Evolutionary conservation across 2,888 invertebrate genomes (phyloP).

Genomic region (Watsonalla binaria): DNA sequence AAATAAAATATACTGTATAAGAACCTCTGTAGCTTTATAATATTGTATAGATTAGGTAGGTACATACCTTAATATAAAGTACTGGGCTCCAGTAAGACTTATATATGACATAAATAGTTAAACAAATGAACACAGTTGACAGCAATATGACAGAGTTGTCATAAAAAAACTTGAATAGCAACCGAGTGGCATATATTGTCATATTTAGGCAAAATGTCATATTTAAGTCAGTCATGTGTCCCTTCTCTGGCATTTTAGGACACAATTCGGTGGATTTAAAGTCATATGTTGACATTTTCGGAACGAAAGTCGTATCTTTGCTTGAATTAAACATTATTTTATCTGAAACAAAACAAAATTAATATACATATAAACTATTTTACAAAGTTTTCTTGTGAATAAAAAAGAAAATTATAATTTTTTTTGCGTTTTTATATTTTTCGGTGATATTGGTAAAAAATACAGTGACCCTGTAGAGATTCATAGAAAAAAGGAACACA

Average conservation of each 20-base stretch:
- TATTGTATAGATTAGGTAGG: too few species aligned
- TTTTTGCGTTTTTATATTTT: too few species aligned
- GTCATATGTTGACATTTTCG: too few species aligned
- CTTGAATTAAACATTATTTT: not conserved
- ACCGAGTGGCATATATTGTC: constrained; percentile 14
- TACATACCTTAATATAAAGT: constrained; percentile 49
- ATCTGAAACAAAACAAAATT: too few species aligned
- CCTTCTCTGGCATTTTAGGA: not conserved
- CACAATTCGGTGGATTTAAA: not conserved
- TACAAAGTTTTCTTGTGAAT: too few species aligned
- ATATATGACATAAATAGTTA: constrained; percentile 34
- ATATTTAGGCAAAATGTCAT: constrained; percentile 20
- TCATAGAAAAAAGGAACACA: too few species aligned
- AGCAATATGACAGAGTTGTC: constrained; percentile 26
- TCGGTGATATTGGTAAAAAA: too few species aligned
- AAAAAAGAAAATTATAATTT: too few species aligned
- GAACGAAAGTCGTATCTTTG: not conserved
- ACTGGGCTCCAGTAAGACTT: constrained; percentile 48
- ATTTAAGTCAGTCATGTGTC: not conserved
- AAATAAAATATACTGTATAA: too few species aligned
- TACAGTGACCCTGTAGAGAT: too few species aligned
- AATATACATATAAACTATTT: too few species aligned
- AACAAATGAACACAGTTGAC: constrained; percentile 25
- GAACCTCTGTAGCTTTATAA: too few species aligned
- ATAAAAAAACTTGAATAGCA: constrained; percentile 18